Percentiles rank a stretch among this genome's conserved stretches.
These are phyloP conservation scores for Cantharis rufa DNA, from an alignment of 2,888 invertebrate species.

Conservation along the genomic window DNA sequence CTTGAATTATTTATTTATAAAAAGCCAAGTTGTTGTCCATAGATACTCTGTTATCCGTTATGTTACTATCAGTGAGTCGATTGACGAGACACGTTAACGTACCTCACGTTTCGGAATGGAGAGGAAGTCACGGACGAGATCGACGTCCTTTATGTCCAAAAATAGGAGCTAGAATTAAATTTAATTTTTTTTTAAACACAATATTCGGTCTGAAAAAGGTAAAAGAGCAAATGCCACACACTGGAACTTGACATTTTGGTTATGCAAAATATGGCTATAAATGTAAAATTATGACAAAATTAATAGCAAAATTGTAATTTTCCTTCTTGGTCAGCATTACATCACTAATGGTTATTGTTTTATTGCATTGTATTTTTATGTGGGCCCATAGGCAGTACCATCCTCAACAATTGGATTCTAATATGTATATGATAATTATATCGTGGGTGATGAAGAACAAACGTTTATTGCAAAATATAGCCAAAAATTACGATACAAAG, in stretches of 20 bases:
- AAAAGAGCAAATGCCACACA: constrained; percentile 4
- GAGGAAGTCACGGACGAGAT: constrained; percentile 25
- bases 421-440: not conserved
- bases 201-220: not conserved
- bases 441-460: not conserved
- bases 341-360: not conserved
- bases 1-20: not conserved
- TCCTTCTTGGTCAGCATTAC: not conserved
- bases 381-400: not conserved
- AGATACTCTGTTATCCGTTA: constrained; percentile 19
- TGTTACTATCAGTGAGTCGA: constrained; percentile 14
- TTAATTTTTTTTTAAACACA: not conserved
- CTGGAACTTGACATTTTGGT: not conserved
- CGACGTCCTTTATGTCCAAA: constrained; percentile 17
- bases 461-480: not conserved
- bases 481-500: not conserved
- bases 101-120: constrained; percentile 11
- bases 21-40: not conserved
- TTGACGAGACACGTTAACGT: constrained; percentile 15
- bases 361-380: not conserved
- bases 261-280: not conserved
- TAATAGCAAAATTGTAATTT: not conserved
- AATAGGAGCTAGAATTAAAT: not conserved
- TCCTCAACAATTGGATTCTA: not conserved
- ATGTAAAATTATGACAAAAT: not conserved